phyloP scores from a whole-genome alignment of 92 coral and sea anemone species.

The Palythoa caribaeorum region DNA sequence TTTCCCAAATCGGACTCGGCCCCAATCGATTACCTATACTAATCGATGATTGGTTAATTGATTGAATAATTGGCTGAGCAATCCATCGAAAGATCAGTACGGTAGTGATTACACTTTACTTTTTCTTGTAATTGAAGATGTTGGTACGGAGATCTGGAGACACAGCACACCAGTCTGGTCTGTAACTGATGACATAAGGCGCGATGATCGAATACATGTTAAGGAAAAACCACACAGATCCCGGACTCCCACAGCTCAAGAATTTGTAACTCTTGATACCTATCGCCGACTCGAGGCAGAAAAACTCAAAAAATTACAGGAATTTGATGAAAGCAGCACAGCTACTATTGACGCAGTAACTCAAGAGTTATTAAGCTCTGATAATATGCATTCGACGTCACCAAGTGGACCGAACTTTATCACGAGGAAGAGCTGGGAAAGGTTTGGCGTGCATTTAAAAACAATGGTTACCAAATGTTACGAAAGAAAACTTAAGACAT shows the following conservation, averaged over 20 bases:
- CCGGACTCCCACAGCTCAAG: constrained; percentile 18
- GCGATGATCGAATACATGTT: not conserved
- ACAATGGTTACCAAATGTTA: not conserved
- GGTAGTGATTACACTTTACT: too few species aligned
- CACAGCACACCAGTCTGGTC: constrained; percentile 54
- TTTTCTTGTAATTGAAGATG: not conserved
- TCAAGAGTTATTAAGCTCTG: not conserved
- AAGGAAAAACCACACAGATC: not conserved
- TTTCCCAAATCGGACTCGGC: too few species aligned
- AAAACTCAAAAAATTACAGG: constrained; percentile 11
- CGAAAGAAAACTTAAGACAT: not conserved
- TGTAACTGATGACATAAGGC: not conserved
- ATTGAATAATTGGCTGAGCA: not conserved
- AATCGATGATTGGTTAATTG: not conserved
- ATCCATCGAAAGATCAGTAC: too few species aligned
- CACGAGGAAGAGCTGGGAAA: constrained; percentile 40
- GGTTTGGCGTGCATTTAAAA: not conserved
- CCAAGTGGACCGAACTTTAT: constrained; percentile 43
- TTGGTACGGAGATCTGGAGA: constrained; percentile 14
- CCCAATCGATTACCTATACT: too few species aligned
- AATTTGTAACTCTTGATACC: constrained; percentile 39
- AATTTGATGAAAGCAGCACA: not conserved
- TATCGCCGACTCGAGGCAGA: constrained; percentile 30
- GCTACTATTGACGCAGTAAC: not conserved
- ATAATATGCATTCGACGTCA: not conserved